Base-by-base conservation (phyloP, 2,888 invertebrate genomes). In the Apamea crenata region DNA sequence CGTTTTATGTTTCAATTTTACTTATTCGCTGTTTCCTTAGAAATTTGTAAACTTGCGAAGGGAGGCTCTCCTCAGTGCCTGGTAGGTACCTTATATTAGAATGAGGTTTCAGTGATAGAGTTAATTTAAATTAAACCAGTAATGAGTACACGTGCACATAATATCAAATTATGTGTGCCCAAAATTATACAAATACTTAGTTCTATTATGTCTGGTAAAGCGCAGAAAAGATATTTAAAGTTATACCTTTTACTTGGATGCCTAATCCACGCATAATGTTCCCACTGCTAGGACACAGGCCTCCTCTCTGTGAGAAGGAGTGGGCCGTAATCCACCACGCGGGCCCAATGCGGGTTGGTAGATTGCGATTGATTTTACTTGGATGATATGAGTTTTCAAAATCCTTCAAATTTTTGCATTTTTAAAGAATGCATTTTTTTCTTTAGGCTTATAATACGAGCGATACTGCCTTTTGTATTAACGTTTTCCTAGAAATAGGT, bases 1-100 rank as follows among this genome's bases (percentile, higher is more conserved):
- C 32, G 56, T 29, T 74, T 82, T 71, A 73, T 78, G 80, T 77
- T 65, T 83, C 56, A 73, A 75, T 83, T 74, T 76, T 44, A 65
- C 66, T 74, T 75, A 47, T 5, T 56, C 6, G n/a, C 18, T 63
- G 1, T 50, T 77, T 14, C 6, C 29, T 53, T 29, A 29, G 8
- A 56, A 61, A 7, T 36, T 80, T 69, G 29, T 29, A 12, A 63
- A 40, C 21, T 78, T 76, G 40, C 44, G 3, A 70, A 47, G 5
- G 16, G 53, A 36, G 25, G 47, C 14, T 47, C 44, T 40, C 21
- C 25, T n/a, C 29, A 61, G 36, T 47, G 12, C 1, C 36, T 29
- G 44, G 1, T 47, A 10, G 21, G 8, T 53, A 53, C 21, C 53
- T 25, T 21, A 18, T 47, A 32, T n/a, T 50, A 25, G 44, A n/a